A percentile compares a stretch with the other conserved stretches of the same genome.
Evolutionary conservation across 2,113 vertebrate genomes (phyloP).

Genomic region (Cyphomyrus discorhynchus): DNA sequence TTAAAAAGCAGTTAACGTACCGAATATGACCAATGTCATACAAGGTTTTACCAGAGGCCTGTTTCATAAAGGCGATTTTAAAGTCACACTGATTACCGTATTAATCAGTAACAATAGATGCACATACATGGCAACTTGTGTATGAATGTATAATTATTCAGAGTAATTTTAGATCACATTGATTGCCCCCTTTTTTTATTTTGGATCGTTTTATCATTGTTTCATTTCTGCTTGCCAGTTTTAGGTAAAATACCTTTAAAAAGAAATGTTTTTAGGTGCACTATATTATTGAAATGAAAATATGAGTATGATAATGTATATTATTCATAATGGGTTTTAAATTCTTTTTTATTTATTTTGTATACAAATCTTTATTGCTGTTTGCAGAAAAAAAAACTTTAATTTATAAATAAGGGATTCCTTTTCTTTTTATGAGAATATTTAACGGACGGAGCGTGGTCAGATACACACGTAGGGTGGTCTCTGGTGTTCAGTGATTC

Average conservation of each 20-base stretch:
- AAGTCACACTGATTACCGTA: not conserved
- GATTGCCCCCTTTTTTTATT: constrained; percentile 5
- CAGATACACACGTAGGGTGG: not conserved
- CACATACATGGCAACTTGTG: not conserved
- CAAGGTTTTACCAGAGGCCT: not conserved
- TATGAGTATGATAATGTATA: constrained; percentile 57
- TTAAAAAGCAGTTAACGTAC: not conserved
- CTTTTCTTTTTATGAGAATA: constrained; percentile 29
- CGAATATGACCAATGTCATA: not conserved
- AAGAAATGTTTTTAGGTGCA: constrained; percentile 41
- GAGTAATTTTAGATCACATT: constrained; percentile 4
- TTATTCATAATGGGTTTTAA: constrained; percentile 51
- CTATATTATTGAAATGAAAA: constrained; percentile 43
- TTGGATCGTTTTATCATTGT: not conserved
- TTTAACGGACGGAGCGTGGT: not conserved
- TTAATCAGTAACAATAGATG: not conserved
- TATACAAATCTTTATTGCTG: constrained; percentile 58
- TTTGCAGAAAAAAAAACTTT: constrained; percentile 48
- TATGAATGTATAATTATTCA: not conserved
- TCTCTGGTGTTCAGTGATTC: not conserved
- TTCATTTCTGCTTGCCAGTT: not conserved
- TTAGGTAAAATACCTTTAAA: not conserved
- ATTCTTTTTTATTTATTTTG: constrained; percentile 62
- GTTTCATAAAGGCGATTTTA: not conserved
- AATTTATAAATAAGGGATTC: constrained; percentile 51